Evolutionary conservation across 2,888 invertebrate species (phyloP).

Genomic region (Leptothorax acervorum): DNA sequence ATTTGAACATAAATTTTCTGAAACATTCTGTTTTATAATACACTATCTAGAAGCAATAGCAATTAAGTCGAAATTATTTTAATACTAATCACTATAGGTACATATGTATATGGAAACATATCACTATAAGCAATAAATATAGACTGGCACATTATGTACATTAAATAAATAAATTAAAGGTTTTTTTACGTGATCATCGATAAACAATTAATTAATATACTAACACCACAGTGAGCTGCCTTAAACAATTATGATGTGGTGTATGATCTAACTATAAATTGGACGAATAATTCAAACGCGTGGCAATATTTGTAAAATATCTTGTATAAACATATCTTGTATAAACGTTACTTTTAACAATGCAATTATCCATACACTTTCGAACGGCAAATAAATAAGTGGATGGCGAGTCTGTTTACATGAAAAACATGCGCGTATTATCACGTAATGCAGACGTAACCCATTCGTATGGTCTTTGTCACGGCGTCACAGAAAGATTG

Average conservation of each 20-base stretch:
- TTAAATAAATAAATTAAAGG: too few species aligned
- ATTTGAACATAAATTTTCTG: too few species aligned
- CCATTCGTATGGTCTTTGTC: conserved; percentile 21
- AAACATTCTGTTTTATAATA: too few species aligned
- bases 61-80: too few species aligned
- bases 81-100: too few species aligned
- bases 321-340: conserved; percentile 12
- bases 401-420: conserved; percentile 27
- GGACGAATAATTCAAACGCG: conserved; percentile 1
- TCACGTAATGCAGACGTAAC: conserved; percentile 21
- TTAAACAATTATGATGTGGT: conserved; percentile 15
- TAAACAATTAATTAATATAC: conserved; percentile 35
- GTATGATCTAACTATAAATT: conserved; percentile 20
- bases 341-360: conserved; percentile 39
- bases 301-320: conserved; percentile 33
- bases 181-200: too few species aligned
- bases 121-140: too few species aligned
- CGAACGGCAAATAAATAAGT: conserved; percentile 42
- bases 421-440: conserved; percentile 44
- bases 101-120: too few species aligned
- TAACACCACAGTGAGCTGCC: conserved; percentile 7
- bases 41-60: too few species aligned
- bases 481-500: conserved; percentile 34
- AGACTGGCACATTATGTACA: too few species aligned
- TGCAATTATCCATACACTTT: conserved; percentile 42